Base-by-base conservation (phyloP, 2,113 vertebrate species). In the Rhabdomys dilectus region DNA sequence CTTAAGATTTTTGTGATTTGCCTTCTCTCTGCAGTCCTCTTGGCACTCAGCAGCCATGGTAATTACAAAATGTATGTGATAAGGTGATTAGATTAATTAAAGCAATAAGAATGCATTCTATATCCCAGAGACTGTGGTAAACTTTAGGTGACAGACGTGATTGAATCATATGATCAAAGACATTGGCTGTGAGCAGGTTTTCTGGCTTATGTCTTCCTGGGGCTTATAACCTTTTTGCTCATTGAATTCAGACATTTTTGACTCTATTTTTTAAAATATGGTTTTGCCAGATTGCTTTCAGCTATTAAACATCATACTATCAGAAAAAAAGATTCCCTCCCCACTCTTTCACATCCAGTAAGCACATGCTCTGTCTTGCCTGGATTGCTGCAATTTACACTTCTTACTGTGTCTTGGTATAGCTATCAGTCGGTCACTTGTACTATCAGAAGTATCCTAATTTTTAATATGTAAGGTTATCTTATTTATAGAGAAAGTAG, bases 31-130 rank as follows among this genome's bases (percentile, higher is more conserved):
- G 6, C 1, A 29, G 24, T 0, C 7, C 8, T 13, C 29, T 45
- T 5, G n/a, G 48, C 21, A 8, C 9, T 34, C 73, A n/a, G 17
- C 1, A 5, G 62, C 22, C 6, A 77, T 42, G 16, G 15, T 56
- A 88, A 87, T 89, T 78, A 9, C 12, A 58, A 91, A 84, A 90
- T 51, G 91, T 48, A 75, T 5, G 73, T 80, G 3, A 39, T 94
- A 31, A 95, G 86, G 89, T 26, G 1, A 87, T 53, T n/a, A 64
- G 56, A 87, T 80, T 10, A 60, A 94, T 60, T 87, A 19, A 95
- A 78, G 1, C 39, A n/a, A 26, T 81, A 88, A 82, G 68, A 90
- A 68, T 7, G 22, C 15, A 31, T 66, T 64, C 3, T 85, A 0
- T 19, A 66, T 45, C 56, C 22, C 24, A 81, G 34, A 51, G n/a